phyloP scores from a whole-genome alignment of 37 sponge, comb jelly and placozoan genomes.

The Cliona cf. orientalis region DNA sequence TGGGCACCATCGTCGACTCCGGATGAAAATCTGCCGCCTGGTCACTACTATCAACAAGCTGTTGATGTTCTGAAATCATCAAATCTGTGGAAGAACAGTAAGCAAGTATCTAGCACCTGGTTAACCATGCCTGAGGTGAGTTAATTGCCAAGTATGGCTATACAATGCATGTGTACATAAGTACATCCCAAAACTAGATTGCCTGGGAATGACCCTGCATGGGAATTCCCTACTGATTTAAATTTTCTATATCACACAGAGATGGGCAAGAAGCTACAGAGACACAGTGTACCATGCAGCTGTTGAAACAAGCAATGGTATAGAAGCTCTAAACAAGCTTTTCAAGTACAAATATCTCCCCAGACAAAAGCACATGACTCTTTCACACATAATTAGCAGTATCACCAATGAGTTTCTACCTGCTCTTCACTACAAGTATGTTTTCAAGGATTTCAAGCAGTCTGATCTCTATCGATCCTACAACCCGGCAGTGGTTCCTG shows the following conservation, averaged over 20 bases:
- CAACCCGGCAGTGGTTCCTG: constrained; percentile 16
- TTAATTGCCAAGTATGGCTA: too few relatives aligned
- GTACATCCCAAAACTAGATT: too few relatives aligned
- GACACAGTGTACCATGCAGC: constrained; percentile 22
- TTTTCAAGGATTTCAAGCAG: constrained; percentile 37
- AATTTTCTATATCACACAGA: too few relatives aligned
- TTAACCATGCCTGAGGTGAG: too few relatives aligned
- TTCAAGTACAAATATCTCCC: constrained; percentile 20
- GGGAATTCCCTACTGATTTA: too few relatives aligned
- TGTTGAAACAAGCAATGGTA: constrained; percentile 11
- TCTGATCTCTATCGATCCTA: constrained; percentile 10
- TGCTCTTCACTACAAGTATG: constrained; percentile 20
- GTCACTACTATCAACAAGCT: constrained; percentile 8
- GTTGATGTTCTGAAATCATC: neutral
- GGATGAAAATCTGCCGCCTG: neutral
- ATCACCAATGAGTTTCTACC: constrained; percentile 3
- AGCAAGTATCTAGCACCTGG: constrained; percentile 16
- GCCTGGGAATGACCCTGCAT: too few relatives aligned
- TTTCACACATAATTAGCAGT: neutral
- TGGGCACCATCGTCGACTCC: constrained; percentile 3
- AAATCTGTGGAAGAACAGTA: constrained; percentile 6
- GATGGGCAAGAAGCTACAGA: constrained; percentile 17
- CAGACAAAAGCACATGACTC: neutral
- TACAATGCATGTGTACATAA: too few relatives aligned
- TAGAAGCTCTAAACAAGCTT: constrained; percentile 17